phyloP scores from a whole-genome alignment of 2,888 invertebrate species.

The Lottia scabra region DNA sequence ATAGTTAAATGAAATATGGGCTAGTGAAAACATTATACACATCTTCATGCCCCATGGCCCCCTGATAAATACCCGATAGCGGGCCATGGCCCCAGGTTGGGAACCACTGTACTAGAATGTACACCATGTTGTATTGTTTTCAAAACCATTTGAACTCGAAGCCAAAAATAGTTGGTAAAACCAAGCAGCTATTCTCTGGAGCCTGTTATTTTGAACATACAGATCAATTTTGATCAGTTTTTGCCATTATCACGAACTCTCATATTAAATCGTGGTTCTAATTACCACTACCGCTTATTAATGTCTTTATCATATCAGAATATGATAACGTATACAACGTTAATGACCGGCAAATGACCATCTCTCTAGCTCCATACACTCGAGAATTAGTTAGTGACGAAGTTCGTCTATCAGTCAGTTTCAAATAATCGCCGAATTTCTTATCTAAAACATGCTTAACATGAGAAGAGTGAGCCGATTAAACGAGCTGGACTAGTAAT shows the following conservation, averaged over 20 bases:
- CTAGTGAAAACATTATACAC: too few species aligned
- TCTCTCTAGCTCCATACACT: neutral
- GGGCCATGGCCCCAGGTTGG: too few species aligned
- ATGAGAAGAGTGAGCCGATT: neutral
- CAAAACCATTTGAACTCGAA: too few species aligned
- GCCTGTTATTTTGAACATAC: too few species aligned
- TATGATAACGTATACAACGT: neutral
- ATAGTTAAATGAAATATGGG: too few species aligned
- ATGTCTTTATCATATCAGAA: neutral
- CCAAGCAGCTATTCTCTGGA: too few species aligned
- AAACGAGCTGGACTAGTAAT: neutral
- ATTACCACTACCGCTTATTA: neutral
- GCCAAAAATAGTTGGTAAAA: too few species aligned
- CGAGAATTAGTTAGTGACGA: neutral
- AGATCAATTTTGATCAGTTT: neutral
- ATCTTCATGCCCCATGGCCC: too few species aligned
- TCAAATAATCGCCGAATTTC: neutral
- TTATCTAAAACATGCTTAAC: neutral
- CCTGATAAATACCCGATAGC: too few species aligned
- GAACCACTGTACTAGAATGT: too few species aligned
- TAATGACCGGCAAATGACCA: conserved; percentile 1
- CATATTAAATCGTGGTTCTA: neutral
- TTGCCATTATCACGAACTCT: neutral
- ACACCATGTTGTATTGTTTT: too few species aligned
- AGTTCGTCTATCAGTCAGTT: neutral